Evolutionary conservation across 2,888 invertebrate genomes (phyloP), one percentile per base, ranked within the genome.

Genomic region (Macroteleia sp.): DNA sequence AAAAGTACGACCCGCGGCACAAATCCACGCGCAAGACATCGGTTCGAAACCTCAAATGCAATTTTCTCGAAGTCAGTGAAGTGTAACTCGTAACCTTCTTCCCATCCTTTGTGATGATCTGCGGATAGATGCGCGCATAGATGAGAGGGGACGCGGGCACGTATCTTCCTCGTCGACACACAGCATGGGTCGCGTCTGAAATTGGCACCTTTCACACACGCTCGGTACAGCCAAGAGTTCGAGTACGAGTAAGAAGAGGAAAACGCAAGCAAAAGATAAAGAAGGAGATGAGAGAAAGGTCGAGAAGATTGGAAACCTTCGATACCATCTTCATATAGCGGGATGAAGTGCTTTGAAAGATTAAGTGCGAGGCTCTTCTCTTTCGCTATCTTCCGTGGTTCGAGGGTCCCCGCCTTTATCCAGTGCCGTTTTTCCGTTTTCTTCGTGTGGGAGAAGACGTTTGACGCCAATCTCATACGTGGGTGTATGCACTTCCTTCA

Each of bases 121-220:
- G n/a, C n/a, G n/a, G n/a, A n/a, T n/a, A n/a, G n/a, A n/a, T n/a
- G n/a, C n/a, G n/a, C n/a, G n/a, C n/a, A n/a, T n/a, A n/a, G 66
- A 66, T 77, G 71, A 66, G 71, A 56, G 67, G 71, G 57, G 66
- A 66, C 64, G 46, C 62, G 50, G 39, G 52, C 61, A 66, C 71
- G 61, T 78, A 69, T 67, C 59, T 61, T 41, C 41, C 5, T 19
- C 30, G 56, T 64, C 77, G 69, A 77, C 71, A 67, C 59, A 61
- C 61, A 54, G 54, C 50, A 46, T 19, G 32, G 46, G 73, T 78
- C 78, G 67, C 57, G 56, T 22, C 73, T 81, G 69, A 84, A 84
- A 84, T 84, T 83, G 83, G 82, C 80, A 84, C 82, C 83, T 84
- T 84, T 84, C 83, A 83, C 81, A 78, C 69, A 59, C 62, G 76